Evolutionary conservation across 1,140 invertebrate species (phyloP).

Genomic region (Phthorimaea operculella): DNA sequence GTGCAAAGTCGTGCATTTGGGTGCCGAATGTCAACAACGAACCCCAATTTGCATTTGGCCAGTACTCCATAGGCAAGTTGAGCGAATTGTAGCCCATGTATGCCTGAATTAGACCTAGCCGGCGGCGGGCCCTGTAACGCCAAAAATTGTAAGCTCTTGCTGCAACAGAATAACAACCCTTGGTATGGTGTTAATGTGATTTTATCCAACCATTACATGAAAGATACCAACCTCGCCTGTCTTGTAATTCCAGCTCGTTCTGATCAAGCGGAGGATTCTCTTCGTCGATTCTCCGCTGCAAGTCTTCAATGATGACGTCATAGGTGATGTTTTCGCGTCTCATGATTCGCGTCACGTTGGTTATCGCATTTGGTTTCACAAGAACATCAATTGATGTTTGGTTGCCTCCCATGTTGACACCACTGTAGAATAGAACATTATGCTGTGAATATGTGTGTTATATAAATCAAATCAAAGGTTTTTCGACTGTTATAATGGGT

Average conservation of each 20-base stretch:
- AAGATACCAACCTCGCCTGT: constrained; percentile 74
- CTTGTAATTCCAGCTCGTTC: constrained; percentile 73
- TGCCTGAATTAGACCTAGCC: constrained; percentile 54
- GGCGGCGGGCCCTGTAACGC: constrained; percentile 62
- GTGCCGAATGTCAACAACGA: constrained; percentile 47
- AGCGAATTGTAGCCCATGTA: constrained; percentile 69
- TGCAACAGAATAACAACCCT: constrained; percentile 62
- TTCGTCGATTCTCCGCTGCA: constrained; percentile 80
- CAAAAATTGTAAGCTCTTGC: constrained; percentile 69
- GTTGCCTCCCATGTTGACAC: constrained; percentile 77
- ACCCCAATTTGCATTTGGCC: constrained; percentile 71
- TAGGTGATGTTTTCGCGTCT: constrained; percentile 71
- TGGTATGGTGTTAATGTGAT: constrained; percentile 48
- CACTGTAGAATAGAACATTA: constrained; percentile 57
- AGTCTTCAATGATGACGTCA: constrained; percentile 76
- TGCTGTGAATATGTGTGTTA: constrained; percentile 5
- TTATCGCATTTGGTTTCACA: constrained; percentile 69
- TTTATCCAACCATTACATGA: constrained; percentile 4
- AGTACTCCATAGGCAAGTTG: constrained; percentile 67
- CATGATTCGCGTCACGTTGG: constrained; percentile 67
- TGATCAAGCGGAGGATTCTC: constrained; percentile 78
- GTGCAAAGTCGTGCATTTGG: constrained; percentile 26
- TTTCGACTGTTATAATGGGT: not conserved
- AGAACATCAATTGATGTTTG: constrained; percentile 74
- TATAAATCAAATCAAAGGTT: not conserved